These are phyloP conservation scores for Cyrtonyx montezumae DNA, from an alignment of 2,113 vertebrate genomes.

Conservation along the genomic window DNA sequence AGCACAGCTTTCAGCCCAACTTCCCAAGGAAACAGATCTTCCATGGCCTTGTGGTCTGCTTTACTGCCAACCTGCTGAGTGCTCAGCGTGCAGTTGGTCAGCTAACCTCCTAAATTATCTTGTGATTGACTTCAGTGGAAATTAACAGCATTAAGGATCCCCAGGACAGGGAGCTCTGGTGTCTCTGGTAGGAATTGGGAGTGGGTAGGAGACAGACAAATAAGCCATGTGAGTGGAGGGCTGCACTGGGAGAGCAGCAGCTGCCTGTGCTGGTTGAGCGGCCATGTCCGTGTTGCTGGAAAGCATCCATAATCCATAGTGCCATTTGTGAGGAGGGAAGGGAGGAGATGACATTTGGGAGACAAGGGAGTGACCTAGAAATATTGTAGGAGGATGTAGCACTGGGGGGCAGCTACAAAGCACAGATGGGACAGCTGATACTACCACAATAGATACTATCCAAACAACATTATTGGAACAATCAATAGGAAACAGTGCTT, in stretches of 20 bases:
- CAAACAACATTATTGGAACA: background rate
- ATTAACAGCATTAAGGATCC: background rate
- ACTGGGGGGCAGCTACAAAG: background rate
- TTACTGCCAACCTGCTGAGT: background rate
- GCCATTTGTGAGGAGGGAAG: background rate
- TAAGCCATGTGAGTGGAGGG: background rate
- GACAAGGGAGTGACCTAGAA: background rate
- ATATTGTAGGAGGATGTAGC: background rate
- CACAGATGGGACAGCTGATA: background rate
- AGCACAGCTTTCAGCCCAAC: background rate
- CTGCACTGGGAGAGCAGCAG: background rate
- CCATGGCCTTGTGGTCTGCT: background rate
- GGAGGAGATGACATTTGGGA: background rate
- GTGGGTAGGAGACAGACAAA: background rate
- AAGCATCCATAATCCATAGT: background rate
- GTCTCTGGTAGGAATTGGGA: background rate
- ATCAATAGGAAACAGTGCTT: background rate
- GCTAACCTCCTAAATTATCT: conserved; percentile 26
- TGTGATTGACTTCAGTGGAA: background rate
- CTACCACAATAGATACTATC: background rate
- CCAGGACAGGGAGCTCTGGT: background rate
- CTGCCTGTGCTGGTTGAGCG: background rate
- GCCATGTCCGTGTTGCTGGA: accelerated
- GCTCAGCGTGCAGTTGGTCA: background rate
- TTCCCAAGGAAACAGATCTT: background rate